Conservation (phyloP, 2,888 invertebrate genomes). For the Amblyjoppa proteus region DNA sequence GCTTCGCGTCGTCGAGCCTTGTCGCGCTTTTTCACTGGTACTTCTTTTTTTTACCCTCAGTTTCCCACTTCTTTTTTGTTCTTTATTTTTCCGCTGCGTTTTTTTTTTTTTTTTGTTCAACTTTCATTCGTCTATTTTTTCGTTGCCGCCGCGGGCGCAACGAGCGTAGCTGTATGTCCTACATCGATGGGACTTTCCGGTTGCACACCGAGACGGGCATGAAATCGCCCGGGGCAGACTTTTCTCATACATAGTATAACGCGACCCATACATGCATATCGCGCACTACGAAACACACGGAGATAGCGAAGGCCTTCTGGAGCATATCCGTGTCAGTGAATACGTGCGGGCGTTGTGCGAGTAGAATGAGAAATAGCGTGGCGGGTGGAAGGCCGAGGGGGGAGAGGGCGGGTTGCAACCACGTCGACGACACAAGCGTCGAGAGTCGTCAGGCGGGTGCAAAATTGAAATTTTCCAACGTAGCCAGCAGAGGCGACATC, state of each 20-base stretch:
- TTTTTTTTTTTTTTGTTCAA: conserved; percentile 25
- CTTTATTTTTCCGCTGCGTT: background rate
- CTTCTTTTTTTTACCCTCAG: too few species aligned
- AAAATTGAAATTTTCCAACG: conserved; percentile 50
- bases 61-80: background rate
- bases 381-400: background rate
- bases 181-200: conserved; percentile 40
- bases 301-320: conserved; percentile 24
- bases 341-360: background rate
- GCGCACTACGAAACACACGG: background rate
- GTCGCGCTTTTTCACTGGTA: conserved; percentile 23
- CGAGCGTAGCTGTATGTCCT: conserved; percentile 21
- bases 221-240: conserved; percentile 8
- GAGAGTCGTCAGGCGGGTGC: conserved; percentile 23
- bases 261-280: background rate
- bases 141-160: conserved; percentile 22
- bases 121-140: conserved; percentile 37
- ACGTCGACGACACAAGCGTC: conserved; percentile 23
- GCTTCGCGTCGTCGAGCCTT: conserved; percentile 45
- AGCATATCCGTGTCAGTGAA: conserved; percentile 28
- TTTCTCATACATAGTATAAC: conserved; percentile 3
- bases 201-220: conserved; percentile 24
- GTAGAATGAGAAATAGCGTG: background rate
- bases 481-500: conserved; percentile 10
- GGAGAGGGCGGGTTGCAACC: background rate